phyloP scores from a whole-genome alignment of 2,888 invertebrate genomes.

The Rhyacophila evoluta region DNA sequence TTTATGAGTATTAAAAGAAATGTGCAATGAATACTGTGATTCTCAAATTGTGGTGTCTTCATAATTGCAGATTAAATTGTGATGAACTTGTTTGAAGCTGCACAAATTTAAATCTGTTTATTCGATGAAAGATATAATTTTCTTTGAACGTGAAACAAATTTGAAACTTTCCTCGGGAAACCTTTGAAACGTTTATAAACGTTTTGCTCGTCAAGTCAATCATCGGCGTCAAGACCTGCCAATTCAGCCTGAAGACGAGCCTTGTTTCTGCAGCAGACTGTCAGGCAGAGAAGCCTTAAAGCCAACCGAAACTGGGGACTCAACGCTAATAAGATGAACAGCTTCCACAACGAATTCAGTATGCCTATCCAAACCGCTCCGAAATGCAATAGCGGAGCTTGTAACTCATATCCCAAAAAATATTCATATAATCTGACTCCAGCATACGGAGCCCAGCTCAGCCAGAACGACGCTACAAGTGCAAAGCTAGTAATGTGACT shows the following conservation, averaged over 20 bases:
- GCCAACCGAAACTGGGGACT: conserved; percentile 95
- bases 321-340: conserved; percentile 87
- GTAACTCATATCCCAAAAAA: conserved; percentile 72
- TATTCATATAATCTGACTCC: conserved; percentile 84
- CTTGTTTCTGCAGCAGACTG: conserved; percentile 88
- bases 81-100: background rate
- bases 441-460: conserved; percentile 95
- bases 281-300: conserved; percentile 87
- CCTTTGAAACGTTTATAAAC: conserved; percentile 9
- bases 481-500: conserved; percentile 95
- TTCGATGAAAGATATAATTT: background rate
- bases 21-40: too few species aligned
- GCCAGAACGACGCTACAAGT: conserved; percentile 89
- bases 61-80: too few species aligned
- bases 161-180: background rate
- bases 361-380: conserved; percentile 96
- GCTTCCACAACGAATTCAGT: conserved; percentile 95
- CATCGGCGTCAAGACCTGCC: conserved; percentile 88
- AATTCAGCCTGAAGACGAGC: conserved; percentile 84
- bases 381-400: conserved; percentile 89
- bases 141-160: conserved; percentile 1
- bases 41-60: too few species aligned
- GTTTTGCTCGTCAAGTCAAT: conserved; percentile 66
- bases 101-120: background rate
- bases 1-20: too few species aligned